Evolutionary conservation across 2,113 vertebrate genomes (phyloP).

Genomic region (Fregata magnificens): DNA sequence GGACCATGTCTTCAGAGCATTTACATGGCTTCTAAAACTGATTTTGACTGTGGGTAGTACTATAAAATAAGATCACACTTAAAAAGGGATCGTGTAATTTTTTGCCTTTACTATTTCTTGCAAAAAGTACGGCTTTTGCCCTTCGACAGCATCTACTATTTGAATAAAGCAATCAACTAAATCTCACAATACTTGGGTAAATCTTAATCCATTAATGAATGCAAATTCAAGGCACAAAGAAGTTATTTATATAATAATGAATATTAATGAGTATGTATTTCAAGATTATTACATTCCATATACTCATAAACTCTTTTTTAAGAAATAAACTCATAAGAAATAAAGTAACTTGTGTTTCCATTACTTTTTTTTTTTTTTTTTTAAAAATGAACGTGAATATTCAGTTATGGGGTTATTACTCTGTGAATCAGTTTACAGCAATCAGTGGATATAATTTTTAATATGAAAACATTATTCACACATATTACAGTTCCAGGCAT

Average conservation of each 20-base stretch:
- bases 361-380: not conserved
- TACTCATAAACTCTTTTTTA: not conserved
- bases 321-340: not conserved
- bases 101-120: not conserved
- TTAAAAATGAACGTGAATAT: not conserved
- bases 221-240: constrained; percentile 11
- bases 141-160: not conserved
- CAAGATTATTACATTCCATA: not conserved
- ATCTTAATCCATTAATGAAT: constrained; percentile 7
- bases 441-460: not conserved
- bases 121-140: not conserved
- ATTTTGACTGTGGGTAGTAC: not conserved
- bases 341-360: not conserved
- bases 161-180: not conserved
- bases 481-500: not conserved
- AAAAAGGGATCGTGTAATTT: not conserved
- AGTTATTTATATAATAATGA: not conserved
- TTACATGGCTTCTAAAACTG: not conserved
- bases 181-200: not conserved
- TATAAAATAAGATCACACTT: not conserved
- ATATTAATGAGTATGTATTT: not conserved
- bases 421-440: not conserved
- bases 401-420: not conserved
- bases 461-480: not conserved
- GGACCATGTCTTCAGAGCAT: not conserved